Evolutionary conservation across 2,113 vertebrate genomes (phyloP), one percentile per base, ranked within the genome.

Genomic region (Ceyx melanurus): DNA sequence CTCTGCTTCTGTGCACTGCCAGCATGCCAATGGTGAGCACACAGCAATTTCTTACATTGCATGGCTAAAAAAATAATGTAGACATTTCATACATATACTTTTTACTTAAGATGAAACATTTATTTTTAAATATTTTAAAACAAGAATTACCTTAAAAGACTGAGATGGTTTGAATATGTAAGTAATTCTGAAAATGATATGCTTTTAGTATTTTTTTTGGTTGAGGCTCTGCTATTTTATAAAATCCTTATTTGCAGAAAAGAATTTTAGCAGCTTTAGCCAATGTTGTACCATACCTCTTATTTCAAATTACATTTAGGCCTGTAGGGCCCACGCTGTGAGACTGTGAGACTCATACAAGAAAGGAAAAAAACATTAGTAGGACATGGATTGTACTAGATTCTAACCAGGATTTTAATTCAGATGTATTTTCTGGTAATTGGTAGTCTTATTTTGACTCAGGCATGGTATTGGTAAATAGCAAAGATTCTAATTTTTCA

Each of bases 1-100:
- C 26, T 77, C 56, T 72, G 8, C 28, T 74, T 65, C 40, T 13
- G 2, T 67, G 57, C 22, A 9, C 9, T 48, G 45, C 15, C 65
- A 68, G 23, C 20, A 81, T 68, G 40, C 26, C n/a, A 81, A 10
- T 21, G 20, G 37, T 72, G 43, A 94, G 10, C 20, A 22, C 29
- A 37, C 22, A 60, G 22, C 9, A 13, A 20, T 62, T 42, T 53
- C 45, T 76, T 79, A n/a, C 10, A 9, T 48, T 56, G 8, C 1
- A 6, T 28, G 5, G 29, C 33, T 78, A 13, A 68, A 77, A 87
- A 93, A 26, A 74, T 10, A 46, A 53, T 17, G 2, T 29, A 10
- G 1, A 56, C 0, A 5, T 50, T 70, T 81, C 42, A 42, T 17
- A 5, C 8, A 21, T 18, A 28, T 7, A 15, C 1, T 7, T 28